phyloP scores from a whole-genome alignment of 2,888 invertebrate species.

The Nemotelus pantherinus region DNA sequence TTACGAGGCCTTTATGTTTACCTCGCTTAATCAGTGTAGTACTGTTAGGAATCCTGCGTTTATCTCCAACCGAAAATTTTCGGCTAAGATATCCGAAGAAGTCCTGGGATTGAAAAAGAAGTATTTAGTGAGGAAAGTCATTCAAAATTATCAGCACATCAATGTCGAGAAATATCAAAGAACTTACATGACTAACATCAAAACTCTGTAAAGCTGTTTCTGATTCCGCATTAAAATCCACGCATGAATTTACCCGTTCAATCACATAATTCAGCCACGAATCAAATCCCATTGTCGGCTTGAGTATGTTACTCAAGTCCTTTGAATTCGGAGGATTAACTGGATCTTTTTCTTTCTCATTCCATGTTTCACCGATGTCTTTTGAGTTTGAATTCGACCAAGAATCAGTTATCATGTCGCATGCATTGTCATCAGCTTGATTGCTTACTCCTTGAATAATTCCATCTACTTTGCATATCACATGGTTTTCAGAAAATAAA shows the following conservation, averaged over 20 bases:
- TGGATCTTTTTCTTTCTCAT: neutral
- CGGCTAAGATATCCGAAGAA: constrained; percentile 80
- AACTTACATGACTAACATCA: constrained; percentile 72
- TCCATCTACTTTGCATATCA: constrained; percentile 43
- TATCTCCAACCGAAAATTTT: constrained; percentile 72
- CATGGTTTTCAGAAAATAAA: constrained; percentile 56
- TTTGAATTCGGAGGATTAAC: neutral
- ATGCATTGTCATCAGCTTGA: neutral
- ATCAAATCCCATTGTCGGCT: constrained; percentile 66
- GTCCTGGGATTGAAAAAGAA: constrained; percentile 61
- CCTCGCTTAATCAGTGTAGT: constrained; percentile 72
- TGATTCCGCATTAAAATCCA: constrained; percentile 74
- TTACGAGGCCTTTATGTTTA: constrained; percentile 74
- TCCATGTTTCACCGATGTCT: neutral
- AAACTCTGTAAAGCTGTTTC: constrained; percentile 75
- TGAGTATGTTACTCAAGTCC: constrained; percentile 28
- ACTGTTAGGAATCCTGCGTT: constrained; percentile 73
- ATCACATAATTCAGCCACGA: constrained; percentile 81
- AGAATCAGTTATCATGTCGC: neutral
- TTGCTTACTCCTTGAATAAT: neutral
- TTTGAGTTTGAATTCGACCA: neutral
- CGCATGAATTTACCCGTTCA: constrained; percentile 78
- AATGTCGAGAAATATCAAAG: neutral
- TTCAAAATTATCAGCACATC: too few relatives aligned
- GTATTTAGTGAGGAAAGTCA: neutral